A percentile compares a stretch with the other conserved stretches of the same genome.
phyloP scores from a whole-genome alignment of 1,140 invertebrate genomes.

The Euwallacea similis region DNA sequence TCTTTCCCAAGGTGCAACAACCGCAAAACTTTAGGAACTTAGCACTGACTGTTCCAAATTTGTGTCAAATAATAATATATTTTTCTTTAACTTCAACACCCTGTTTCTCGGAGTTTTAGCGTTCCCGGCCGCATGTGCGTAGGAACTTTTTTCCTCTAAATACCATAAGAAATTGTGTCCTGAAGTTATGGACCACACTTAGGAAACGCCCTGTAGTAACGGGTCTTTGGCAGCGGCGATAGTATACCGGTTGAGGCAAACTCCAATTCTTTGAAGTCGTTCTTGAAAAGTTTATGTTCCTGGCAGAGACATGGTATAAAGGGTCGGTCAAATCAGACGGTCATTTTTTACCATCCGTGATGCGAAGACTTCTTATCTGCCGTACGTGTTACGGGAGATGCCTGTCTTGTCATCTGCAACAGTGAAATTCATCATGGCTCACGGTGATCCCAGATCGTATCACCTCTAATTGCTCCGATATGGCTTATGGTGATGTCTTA shows the following conservation, averaged over 20 bases:
- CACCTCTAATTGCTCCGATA: constrained; percentile 32
- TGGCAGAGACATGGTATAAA: constrained; percentile 25
- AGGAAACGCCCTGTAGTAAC: too few relatives aligned
- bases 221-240: too few relatives aligned
- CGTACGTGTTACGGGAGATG: constrained; percentile 36
- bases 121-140: too few relatives aligned
- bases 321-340: constrained; percentile 23
- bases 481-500: neutral
- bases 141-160: too few relatives aligned
- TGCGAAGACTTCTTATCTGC: constrained; percentile 24
- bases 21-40: too few relatives aligned
- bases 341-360: constrained; percentile 26
- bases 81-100: too few relatives aligned
- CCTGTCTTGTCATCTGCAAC: constrained; percentile 33
- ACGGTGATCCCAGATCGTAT: constrained; percentile 27
- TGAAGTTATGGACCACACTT: too few relatives aligned
- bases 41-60: too few relatives aligned
- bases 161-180: too few relatives aligned
- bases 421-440: constrained; percentile 31
- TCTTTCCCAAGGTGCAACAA: too few relatives aligned
- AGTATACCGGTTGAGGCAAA: neutral
- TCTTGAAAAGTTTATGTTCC: constrained; percentile 4
- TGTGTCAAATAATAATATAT: too few relatives aligned
- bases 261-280: neutral
- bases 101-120: too few relatives aligned